Evolutionary conservation across 2,888 invertebrate species (phyloP).

Genomic region (Leucophora obtusa): DNA sequence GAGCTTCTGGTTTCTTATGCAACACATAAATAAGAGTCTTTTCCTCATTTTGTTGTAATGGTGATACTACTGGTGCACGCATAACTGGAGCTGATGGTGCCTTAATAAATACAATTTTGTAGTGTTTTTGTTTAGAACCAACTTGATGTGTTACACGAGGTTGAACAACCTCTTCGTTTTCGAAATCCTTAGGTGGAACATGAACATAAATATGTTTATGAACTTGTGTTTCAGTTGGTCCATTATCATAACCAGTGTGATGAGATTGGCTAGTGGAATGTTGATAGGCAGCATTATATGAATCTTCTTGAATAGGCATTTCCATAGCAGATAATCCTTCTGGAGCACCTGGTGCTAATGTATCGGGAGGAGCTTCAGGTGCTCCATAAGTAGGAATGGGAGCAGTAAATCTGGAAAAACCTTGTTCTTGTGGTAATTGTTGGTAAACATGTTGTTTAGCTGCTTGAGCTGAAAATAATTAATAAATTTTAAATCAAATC

Average conservation of each 20-base stretch:
- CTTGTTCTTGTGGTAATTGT: constrained; percentile 71
- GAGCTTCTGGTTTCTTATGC: constrained; percentile 91
- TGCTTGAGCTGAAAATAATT: constrained; percentile 62
- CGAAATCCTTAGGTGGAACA: constrained; percentile 76
- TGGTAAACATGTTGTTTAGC: constrained; percentile 71
- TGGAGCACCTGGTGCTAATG: background rate
- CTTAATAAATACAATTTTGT: constrained; percentile 95
- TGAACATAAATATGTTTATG: constrained; percentile 78
- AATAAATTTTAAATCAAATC: too few species aligned
- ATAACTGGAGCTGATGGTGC: constrained; percentile 90
- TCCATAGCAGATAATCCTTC: background rate
- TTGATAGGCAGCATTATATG: constrained; percentile 74
- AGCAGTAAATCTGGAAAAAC: constrained; percentile 68
- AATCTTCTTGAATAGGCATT: constrained; percentile 67
- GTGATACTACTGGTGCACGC: constrained; percentile 87
- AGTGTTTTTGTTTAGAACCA: constrained; percentile 88
- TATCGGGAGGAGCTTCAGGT: constrained; percentile 32
- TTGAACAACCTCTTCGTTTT: constrained; percentile 73
- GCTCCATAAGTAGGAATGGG: constrained; percentile 64
- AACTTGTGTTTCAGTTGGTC: constrained; percentile 70
- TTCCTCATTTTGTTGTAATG: constrained; percentile 89
- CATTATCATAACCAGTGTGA: constrained; percentile 72
- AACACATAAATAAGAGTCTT: constrained; percentile 93
- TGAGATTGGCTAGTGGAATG: constrained; percentile 68
- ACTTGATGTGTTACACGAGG: constrained; percentile 74